Base-by-base conservation (phyloP, 2,888 invertebrate genomes). In the Parnassius mnemosyne region DNA sequence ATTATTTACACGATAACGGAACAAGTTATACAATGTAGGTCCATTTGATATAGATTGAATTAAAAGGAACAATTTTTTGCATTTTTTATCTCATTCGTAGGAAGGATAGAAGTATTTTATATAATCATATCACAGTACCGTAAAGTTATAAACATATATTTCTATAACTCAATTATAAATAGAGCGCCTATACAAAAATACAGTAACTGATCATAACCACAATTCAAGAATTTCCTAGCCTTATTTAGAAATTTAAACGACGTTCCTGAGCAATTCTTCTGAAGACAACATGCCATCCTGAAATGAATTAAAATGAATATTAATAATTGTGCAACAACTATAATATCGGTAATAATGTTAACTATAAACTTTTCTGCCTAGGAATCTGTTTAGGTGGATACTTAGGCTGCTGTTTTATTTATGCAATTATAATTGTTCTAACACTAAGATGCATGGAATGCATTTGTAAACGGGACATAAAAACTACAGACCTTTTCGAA, bases 281-380 rank as follows among this genome's bases (percentile, higher is more conserved):
- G 93, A 80, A 63, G 93, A 87, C 50, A 93, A 84, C 79, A 91
- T 83, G 55, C 93, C 93, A 70, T 93, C 93, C 86, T 93, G 92
- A 52, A 92, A 89, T 66, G 0, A 78, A 81, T 3, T 25, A 7
- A 25, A 71, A 67, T 57, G 63, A 50, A 57, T 20, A 52, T 53
- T 57, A 61, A 9, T 44, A 7, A 52, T 41, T 16, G 20, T 34
- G 34, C 34, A 34, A 34, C 5, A 34, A 34, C 34, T 34, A 34
- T 34, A 34, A 34, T 5, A 34, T 34, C 7, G 34, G 7, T 34
- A 34, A 34, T 34, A 34, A 34, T 34, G 7, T 34, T 34, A 34
- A 34, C 34, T 34, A 34, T 34, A 3, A 34, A 5, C 5, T 34
- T 34, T 34, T 34, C 34, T 34, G 34, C 7, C 34, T 34, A 34